Evolutionary conservation across 2,113 vertebrate species (phyloP), one percentile per base, ranked within the genome.

Genomic region (Empidonax traillii): DNA sequence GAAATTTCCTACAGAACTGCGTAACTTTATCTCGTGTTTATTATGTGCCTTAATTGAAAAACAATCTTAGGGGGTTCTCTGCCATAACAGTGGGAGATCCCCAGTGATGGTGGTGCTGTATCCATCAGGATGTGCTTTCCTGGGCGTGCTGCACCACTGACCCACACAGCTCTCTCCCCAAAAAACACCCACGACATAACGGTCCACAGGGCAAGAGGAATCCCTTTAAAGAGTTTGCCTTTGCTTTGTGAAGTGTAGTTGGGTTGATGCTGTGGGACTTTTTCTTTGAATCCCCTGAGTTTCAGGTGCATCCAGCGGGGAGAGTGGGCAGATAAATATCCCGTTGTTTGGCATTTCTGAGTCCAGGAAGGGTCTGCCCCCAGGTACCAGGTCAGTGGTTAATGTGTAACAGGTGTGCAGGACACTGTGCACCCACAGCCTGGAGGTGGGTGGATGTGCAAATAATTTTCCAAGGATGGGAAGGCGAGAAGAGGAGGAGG

Each of bases 1-100:
- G 46, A 72, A 58, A 79, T 76, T 41, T 87, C 17, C 1, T 66
- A n/a, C 41, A 18, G 41, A 65, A 51, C 47, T 49, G 3, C 17
- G 87, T 85, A 95, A 95, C 49, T 89, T 91, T 78, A 94, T 53
- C 77, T 83, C 25, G 2, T 53, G 62, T 87, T 89, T 87, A 46
- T 71, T 51, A 65, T 23, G 66, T 58, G 67, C 83, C 3, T 0
- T 89, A 85, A 91, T 49, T 78, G 87, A 76, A 89, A 90, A 87
- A 28, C 52, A 41, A 2, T 75, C 87, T 74, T 41, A 5, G 61
- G 68, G 77, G n/a, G 19, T 47, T 80, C 65, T 85, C 25, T n/a
- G 56, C 33, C 49, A 31, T 43, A 8, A 43, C 2, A 4, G 6
- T 20, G 28, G 8, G 21, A 49, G 35, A 65, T 62, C 30, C 85